Evolutionary conservation across 2,888 invertebrate species (phyloP).

Genomic region (Sepioteuthis lessoniana): DNA sequence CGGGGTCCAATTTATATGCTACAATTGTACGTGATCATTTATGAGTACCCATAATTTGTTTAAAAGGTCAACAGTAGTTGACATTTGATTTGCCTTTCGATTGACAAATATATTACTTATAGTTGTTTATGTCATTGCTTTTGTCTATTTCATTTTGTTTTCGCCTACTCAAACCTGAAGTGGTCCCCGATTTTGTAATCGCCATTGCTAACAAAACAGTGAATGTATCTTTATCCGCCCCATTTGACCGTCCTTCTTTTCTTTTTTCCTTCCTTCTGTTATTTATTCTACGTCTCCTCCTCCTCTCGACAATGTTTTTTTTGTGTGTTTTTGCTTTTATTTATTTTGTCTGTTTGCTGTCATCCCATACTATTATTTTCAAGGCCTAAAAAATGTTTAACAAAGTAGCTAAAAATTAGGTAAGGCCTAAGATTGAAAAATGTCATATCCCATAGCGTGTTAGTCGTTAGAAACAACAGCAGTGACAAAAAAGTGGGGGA

Average conservation of each 20-base stretch:
- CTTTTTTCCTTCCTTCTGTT: slow-evolving; percentile 23
- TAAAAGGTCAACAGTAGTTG: slow-evolving; percentile 2
- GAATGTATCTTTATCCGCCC: neutral
- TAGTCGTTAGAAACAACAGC: too few species aligned
- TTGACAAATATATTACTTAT: neutral
- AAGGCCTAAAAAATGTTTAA: neutral
- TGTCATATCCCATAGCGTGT: neutral
- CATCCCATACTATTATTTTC: neutral
- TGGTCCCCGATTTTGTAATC: slow-evolving; percentile 11
- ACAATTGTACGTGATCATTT: neutral
- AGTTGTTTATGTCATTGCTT: neutral
- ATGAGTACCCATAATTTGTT: neutral
- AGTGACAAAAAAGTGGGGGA: too few species aligned
- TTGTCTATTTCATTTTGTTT: neutral
- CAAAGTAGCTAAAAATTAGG: neutral
- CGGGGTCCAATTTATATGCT: neutral
- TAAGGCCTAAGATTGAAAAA: neutral
- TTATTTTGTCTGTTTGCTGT: neutral
- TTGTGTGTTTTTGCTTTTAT: too few species aligned
- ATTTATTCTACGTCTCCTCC: neutral
- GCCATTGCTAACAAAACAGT: neutral
- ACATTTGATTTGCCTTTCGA: neutral
- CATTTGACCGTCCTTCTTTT: slow-evolving; percentile 24
- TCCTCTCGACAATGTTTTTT: neutral
- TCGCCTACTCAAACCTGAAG: neutral